These are phyloP conservation scores for Pygmarrhopalites habei DNA, from an alignment of 1,140 invertebrate genomes.

Conservation along the genomic window DNA sequence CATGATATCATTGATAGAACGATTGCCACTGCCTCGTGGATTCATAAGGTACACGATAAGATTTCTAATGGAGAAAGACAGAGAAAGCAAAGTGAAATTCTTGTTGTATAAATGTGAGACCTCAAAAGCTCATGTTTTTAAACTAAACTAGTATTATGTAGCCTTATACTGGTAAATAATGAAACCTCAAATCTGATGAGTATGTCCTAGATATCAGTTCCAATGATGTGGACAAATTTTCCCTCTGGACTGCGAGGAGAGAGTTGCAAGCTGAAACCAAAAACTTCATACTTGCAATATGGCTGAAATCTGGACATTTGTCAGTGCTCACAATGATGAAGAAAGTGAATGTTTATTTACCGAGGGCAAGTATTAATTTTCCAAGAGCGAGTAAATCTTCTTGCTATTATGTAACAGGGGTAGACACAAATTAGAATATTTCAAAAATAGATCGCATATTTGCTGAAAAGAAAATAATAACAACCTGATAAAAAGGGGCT, in stretches of 20 bases:
- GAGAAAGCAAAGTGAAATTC: too few relatives aligned
- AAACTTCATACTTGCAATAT: too few relatives aligned
- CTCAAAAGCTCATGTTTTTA: too few relatives aligned
- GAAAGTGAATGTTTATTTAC: too few relatives aligned
- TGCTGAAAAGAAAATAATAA: too few relatives aligned
- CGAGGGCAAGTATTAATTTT: conserved; percentile 81
- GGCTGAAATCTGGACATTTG: too few relatives aligned
- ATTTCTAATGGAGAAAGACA: too few relatives aligned
- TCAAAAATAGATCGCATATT: conserved; percentile 2
- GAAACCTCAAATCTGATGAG: conserved; percentile 81
- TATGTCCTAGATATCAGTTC: conserved; percentile 84
- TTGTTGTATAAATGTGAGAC: too few relatives aligned
- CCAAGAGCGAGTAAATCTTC: conserved; percentile 88
- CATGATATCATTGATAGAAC: conserved; percentile 92
- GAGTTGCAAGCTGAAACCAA: conserved; percentile 87
- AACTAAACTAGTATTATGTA: too few relatives aligned
- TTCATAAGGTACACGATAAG: conserved; percentile 71
- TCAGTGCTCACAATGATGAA: too few relatives aligned
- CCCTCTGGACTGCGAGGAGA: conserved; percentile 72
- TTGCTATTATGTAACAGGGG: conserved; percentile 51
- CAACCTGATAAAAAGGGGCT: conserved; percentile 64
- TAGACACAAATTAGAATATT: conserved; percentile 13
- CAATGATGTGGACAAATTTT: conserved; percentile 76
- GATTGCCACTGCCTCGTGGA: conserved; percentile 43
- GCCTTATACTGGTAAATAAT: too few relatives aligned